phyloP scores from a whole-genome alignment of 2,888 invertebrate genomes.

The Leuctra nigra region DNA sequence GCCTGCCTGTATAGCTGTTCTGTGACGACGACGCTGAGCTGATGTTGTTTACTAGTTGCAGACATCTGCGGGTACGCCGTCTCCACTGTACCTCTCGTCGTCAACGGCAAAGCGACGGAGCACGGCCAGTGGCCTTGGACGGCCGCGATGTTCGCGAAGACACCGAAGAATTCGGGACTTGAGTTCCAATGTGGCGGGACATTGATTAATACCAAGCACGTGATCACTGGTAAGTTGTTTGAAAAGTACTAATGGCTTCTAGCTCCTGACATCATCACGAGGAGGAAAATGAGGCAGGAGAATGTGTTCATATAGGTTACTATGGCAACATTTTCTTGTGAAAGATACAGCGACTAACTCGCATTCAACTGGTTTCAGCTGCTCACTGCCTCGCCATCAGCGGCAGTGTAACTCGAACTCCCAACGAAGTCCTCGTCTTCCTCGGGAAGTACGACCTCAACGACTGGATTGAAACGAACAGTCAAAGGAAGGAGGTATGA shows the following conservation, averaged over 20 bases:
- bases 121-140: slow-evolving; percentile 58
- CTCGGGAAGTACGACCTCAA: slow-evolving; percentile 7
- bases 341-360: no score
- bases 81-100: slow-evolving; percentile 33
- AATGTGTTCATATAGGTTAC: no score
- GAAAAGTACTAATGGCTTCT: no score
- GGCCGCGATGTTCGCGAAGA: slow-evolving; percentile 50
- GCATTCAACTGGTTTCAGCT: no score
- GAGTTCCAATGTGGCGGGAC: slow-evolving; percentile 39
- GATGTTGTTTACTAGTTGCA: slow-evolving; percentile 34
- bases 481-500: slow-evolving; percentile 7
- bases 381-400: slow-evolving; percentile 6
- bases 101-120: slow-evolving; percentile 36
- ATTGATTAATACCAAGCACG: slow-evolving; percentile 36
- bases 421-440: background rate
- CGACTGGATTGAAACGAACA: slow-evolving; percentile 11
- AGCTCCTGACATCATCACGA: no score
- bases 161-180: slow-evolving; percentile 34
- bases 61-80: slow-evolving; percentile 23
- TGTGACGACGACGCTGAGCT: no score
- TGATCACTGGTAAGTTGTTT: slow-evolving; percentile 40
- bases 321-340: no score
- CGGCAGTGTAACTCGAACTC: background rate
- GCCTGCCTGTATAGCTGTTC: no score
- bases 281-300: no score